Conservation (phyloP, 2,888 invertebrate genomes). For the Drosophila kambysellisi region DNA sequence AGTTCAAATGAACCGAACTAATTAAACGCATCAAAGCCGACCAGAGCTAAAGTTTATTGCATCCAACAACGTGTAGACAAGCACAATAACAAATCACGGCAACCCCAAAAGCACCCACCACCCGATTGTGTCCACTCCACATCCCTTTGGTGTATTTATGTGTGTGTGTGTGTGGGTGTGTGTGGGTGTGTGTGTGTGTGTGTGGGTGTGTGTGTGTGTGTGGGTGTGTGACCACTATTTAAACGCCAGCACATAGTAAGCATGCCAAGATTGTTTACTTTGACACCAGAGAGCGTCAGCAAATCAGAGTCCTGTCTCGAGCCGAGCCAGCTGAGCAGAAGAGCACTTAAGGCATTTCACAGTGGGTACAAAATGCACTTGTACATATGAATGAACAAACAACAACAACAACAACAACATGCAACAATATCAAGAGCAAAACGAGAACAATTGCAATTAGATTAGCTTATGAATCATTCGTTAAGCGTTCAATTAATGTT, state of each 20-base stretch:
- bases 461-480: neutral
- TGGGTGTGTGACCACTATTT: constrained; percentile 41
- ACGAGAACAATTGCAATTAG: neutral
- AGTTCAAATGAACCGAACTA: constrained; percentile 71
- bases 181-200: neutral
- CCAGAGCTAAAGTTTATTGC: constrained; percentile 59
- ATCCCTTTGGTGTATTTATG: constrained; percentile 2
- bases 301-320: neutral
- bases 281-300: constrained; percentile 43
- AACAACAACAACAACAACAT: neutral
- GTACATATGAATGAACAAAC: constrained; percentile 1
- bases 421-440: neutral
- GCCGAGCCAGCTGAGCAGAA: neutral
- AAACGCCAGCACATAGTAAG: constrained; percentile 49
- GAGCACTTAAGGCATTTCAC: constrained; percentile 4
- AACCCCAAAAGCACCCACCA: neutral
- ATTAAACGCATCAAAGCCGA: constrained; percentile 65
- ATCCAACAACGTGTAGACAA: constrained; percentile 57
- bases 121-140: neutral
- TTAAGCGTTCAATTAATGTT: neutral
- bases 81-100: constrained; percentile 52
- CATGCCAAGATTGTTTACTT: constrained; percentile 60
- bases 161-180: neutral
- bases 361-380: constrained; percentile 18
- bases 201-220: neutral